Evolutionary conservation across 2,113 vertebrate species (phyloP).

Genomic region (Ia io): DNA sequence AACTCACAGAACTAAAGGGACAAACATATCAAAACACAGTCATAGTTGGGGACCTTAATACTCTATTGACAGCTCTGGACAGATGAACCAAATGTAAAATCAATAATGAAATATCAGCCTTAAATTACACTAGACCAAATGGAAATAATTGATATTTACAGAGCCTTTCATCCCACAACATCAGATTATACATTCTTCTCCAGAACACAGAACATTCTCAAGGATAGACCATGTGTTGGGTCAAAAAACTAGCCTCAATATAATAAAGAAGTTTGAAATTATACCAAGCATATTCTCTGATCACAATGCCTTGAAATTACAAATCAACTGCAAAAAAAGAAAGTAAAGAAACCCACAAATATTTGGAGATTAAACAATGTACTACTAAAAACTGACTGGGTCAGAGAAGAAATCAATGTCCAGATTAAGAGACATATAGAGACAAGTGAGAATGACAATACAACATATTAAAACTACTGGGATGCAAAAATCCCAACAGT

Average conservation of each 20-base stretch:
- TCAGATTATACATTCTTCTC: not conserved
- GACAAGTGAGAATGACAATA: not conserved
- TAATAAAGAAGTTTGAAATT: not conserved
- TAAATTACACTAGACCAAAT: too few species aligned
- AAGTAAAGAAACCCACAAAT: not conserved
- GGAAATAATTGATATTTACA: not conserved
- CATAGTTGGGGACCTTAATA: too few species aligned
- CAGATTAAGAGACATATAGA: not conserved
- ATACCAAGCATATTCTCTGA: not conserved
- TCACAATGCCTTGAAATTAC: not conserved
- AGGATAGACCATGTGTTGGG: not conserved
- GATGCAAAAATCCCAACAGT: not conserved
- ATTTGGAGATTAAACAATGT: not conserved
- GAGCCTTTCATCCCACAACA: not conserved
- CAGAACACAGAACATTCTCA: not conserved
- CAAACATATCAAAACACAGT: too few species aligned
- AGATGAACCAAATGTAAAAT: too few species aligned
- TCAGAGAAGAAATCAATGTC: not conserved
- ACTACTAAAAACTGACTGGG: not conserved
- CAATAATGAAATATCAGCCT: too few species aligned
- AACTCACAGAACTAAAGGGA: too few species aligned
- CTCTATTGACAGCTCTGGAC: too few species aligned
- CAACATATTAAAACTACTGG: not conserved
- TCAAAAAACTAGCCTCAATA: not conserved
- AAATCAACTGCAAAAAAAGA: not conserved